Evolutionary conservation across 2,797 vertebrate species (phyloP), one percentile per base, ranked within the genome.

Genomic region (Parauchenoglanis punctatus): DNA sequence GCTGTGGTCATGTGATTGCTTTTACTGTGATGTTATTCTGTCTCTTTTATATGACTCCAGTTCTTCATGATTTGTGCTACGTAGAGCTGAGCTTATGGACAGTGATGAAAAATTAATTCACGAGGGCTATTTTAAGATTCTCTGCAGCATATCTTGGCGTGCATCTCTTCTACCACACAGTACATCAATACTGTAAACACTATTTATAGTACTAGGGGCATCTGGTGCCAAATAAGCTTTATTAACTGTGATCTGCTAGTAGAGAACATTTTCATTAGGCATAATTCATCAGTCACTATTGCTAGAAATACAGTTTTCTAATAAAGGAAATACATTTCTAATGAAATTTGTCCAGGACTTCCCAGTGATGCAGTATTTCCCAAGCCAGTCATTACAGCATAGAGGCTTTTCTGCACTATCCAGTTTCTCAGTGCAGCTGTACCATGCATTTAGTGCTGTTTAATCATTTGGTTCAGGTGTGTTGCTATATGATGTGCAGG

Each of bases 91-190:
- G 68, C 31, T 75, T 83, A 72, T 75, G 70, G 70, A 59, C 54
- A 84, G 35, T 31, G 5, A 77, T 87, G 40, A 84, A 77, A 77
- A 56, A 77, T 87, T 84, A 46, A 78, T 78, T 84, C 31, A 87
- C 56, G 25, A 58, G 61, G 25, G 72, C 73, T 84, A 84, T 87
- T 84, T 87, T 84, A 77, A 84, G 73, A 59, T 58, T 65, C 20
- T 81, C 31, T 75, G 28, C 40, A 23, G 23, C n/a, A 18, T 58
- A 54, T 59, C 85, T 75, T 63, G 54, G 72, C 61, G 56, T 77
- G 23, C 61, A 40, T 81, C 44, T 78, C n/a, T 78, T 72, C 49
- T 78, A 72, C 20, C 52, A 72, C 23, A n/a, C 31, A 72, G 54
- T 58, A 59, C 54, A 84, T 72, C 28, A 72, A 73, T 73, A 59